phyloP scores from a whole-genome alignment of 2,797 vertebrate genomes.

The Balearica regulorum region DNA sequence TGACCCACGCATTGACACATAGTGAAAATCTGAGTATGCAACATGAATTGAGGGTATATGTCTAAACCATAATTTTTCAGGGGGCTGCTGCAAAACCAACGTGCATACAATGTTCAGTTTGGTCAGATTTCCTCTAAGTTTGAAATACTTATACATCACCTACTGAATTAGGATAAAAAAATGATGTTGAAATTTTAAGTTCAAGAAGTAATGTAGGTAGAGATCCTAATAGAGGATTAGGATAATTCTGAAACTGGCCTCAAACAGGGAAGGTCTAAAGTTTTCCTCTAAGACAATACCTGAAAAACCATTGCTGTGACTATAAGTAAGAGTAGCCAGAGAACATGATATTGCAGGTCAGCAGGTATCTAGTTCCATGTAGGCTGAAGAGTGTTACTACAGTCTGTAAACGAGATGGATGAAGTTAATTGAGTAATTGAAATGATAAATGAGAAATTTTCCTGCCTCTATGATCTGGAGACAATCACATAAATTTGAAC shows the following conservation, averaged over 20 bases:
- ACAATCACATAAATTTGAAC: background rate
- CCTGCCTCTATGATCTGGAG: background rate
- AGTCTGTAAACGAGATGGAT: background rate
- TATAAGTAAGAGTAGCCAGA: background rate
- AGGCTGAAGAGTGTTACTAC: background rate
- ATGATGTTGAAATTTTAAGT: background rate
- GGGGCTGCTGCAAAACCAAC: background rate
- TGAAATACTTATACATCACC: background rate
- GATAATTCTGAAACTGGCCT: background rate
- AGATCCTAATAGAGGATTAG: background rate
- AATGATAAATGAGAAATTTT: background rate
- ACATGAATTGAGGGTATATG: background rate
- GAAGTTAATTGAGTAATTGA: background rate
- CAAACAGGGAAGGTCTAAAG: background rate
- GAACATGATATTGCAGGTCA: background rate
- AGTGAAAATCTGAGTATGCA: background rate
- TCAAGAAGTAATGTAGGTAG: background rate
- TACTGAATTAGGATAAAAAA: background rate
- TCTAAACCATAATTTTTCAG: background rate
- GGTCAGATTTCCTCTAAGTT: background rate
- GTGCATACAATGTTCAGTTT: background rate
- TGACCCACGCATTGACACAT: background rate
- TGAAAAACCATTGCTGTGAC: background rate
- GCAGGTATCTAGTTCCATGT: background rate
- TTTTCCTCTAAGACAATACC: background rate